phyloP scores from a whole-genome alignment of 2,113 vertebrate genomes.

The Rhodinocichla rosea region DNA sequence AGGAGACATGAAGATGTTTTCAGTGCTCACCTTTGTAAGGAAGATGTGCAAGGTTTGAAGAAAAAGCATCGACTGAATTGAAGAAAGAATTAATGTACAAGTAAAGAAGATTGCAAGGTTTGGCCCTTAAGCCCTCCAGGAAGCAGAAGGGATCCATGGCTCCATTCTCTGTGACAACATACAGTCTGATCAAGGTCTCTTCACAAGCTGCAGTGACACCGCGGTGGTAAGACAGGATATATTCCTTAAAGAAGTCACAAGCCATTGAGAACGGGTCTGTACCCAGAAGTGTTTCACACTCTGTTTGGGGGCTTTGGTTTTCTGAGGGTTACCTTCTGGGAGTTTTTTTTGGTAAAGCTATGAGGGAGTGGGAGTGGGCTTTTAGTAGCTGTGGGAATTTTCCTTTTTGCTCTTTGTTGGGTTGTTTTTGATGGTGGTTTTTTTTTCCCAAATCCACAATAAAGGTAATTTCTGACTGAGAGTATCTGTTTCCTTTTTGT shows the following conservation, averaged over 20 bases:
- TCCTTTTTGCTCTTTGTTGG: not conserved
- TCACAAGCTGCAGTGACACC: constrained; percentile 51
- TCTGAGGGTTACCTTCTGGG: not conserved
- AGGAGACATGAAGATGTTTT: constrained; percentile 8
- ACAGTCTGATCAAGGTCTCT: constrained; percentile 37
- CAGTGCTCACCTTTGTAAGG: not conserved
- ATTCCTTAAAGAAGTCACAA: constrained; percentile 64
- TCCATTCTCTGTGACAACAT: constrained; percentile 35
- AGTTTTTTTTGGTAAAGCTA: not conserved
- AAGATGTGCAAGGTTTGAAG: constrained; percentile 37
- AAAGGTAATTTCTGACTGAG: constrained; percentile 52
- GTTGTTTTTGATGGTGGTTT: not conserved
- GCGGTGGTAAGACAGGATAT: constrained; percentile 67
- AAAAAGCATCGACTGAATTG: not conserved
- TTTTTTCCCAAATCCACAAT: constrained; percentile 23
- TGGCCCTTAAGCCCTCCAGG: not conserved
- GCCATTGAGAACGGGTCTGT: constrained; percentile 41
- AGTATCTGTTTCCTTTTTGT: constrained; percentile 60
- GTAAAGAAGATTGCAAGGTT: constrained; percentile 40
- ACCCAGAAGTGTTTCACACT: constrained; percentile 14
- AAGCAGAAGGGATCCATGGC: constrained; percentile 13
- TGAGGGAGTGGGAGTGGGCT: not conserved
- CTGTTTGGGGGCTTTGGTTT: not conserved
- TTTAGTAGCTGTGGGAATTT: not conserved
- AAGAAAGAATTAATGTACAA: constrained; percentile 4